phyloP scores from a whole-genome alignment of 2,797 vertebrate species.

The Alosa sapidissima region DNA sequence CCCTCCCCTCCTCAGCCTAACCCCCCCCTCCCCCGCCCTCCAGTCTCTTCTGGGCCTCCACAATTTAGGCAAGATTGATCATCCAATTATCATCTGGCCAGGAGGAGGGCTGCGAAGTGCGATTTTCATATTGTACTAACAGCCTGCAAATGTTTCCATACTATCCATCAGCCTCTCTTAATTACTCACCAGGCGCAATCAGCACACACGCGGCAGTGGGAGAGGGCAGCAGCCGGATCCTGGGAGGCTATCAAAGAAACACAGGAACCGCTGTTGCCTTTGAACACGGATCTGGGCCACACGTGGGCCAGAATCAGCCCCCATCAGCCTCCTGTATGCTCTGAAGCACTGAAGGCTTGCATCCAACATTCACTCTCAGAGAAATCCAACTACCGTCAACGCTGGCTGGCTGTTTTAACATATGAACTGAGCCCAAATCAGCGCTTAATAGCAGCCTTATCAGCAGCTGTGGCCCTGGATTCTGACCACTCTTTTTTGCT shows the following conservation, averaged over 20 bases:
- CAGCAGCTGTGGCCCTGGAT: not conserved
- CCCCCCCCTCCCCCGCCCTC: slow-evolving; percentile 38
- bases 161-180: slow-evolving; percentile 49
- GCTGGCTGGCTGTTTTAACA: not conserved
- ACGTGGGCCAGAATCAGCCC: not conserved
- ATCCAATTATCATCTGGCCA: slow-evolving; percentile 69
- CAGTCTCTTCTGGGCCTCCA: slow-evolving; percentile 48
- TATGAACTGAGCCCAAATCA: not conserved
- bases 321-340: not conserved
- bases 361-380: not conserved
- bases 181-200: slow-evolving; percentile 43
- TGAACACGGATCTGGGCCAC: not conserved
- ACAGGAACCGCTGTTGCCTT: not conserved
- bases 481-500: not conserved
- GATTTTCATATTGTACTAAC: slow-evolving; percentile 63
- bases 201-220: not conserved
- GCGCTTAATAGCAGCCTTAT: not conserved
- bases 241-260: not conserved
- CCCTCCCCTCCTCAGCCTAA: not conserved
- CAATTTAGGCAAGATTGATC: slow-evolving; percentile 73
- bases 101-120: slow-evolving; percentile 46
- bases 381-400: not conserved
- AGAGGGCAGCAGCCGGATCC: not conserved
- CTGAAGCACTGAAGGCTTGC: not conserved
- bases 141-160: slow-evolving; percentile 62